phyloP scores from a whole-genome alignment of 2,113 vertebrate genomes.

The Callipepla californica region DNA sequence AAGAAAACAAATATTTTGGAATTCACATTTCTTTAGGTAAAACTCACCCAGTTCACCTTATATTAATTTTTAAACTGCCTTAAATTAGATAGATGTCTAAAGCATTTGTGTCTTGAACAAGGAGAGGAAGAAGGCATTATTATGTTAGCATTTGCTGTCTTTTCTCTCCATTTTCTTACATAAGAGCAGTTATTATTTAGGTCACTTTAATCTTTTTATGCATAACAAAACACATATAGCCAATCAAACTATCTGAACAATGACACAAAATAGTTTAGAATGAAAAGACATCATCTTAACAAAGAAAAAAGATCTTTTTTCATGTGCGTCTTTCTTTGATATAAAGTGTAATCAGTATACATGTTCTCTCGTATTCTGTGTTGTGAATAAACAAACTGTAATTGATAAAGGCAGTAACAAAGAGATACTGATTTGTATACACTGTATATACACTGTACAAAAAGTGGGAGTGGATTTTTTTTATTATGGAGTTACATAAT shows the following conservation, averaged over 20 bases:
- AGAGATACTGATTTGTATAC: not conserved
- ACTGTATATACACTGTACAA: not conserved
- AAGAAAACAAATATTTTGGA: not conserved
- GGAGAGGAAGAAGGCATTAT: not conserved
- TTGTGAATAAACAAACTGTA: not conserved
- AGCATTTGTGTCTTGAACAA: not conserved
- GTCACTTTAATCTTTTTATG: not conserved
- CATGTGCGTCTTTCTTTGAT: not conserved
- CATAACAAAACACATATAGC: not conserved
- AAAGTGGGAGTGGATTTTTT: not conserved
- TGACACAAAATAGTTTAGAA: rapidly evolving
- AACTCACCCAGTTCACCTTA: not conserved
- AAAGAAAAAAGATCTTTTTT: rapidly evolving
- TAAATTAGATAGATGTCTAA: not conserved
- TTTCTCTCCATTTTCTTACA: not conserved
- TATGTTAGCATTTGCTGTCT: not conserved
- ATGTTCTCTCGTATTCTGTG: not conserved
- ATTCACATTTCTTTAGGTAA: not conserved
- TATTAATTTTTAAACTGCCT: not conserved
- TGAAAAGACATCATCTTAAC: rapidly evolving
- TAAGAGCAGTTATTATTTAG: not conserved
- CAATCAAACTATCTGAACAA: not conserved
- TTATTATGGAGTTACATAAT: not conserved
- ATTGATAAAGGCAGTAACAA: rapidly evolving
- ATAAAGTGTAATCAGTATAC: not conserved